These are phyloP conservation scores for Dendrolimus kikuchii DNA, from an alignment of 1,140 invertebrate genomes.

Conservation along the genomic window DNA sequence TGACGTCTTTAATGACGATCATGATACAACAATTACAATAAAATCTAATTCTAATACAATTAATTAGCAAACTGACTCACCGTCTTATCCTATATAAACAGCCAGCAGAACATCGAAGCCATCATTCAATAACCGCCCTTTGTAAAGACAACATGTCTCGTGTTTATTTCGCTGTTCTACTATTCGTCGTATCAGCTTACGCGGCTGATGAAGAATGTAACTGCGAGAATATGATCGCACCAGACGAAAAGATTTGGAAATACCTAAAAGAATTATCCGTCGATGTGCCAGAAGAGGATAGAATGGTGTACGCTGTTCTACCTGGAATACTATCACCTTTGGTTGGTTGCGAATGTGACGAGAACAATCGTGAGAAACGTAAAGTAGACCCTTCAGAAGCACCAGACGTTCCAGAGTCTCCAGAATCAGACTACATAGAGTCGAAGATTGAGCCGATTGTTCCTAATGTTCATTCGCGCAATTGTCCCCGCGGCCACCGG, in stretches of 20 bases:
- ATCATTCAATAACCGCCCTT: too few species aligned
- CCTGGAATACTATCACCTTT: constrained; percentile 27
- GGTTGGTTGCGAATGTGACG: constrained; percentile 27
- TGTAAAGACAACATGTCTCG: too few species aligned
- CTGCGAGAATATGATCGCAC: constrained; percentile 13
- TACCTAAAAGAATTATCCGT: constrained; percentile 21
- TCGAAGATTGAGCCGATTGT: too few species aligned
- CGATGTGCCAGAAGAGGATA: constrained; percentile 2
- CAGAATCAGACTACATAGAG: too few species aligned
- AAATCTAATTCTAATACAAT: too few species aligned
- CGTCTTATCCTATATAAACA: too few species aligned
- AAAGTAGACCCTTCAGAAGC: constrained; percentile 4
- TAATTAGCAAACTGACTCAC: too few species aligned
- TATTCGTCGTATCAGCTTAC: neutral
- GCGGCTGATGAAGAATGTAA: constrained; percentile 16
- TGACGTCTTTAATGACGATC: too few species aligned
- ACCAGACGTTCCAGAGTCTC: too few species aligned
- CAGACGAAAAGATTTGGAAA: constrained; percentile 17
- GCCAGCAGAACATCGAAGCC: too few species aligned
- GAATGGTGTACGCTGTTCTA: constrained; percentile 13
- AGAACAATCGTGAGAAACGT: constrained; percentile 27
- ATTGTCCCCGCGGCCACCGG: constrained; percentile 5
- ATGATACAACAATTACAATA: too few species aligned
- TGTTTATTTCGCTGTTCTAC: neutral
- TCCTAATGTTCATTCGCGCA: neutral